A percentile compares a stretch with the other conserved stretches of the same genome.
Conservation (phyloP, 2,797 vertebrate genomes). For the Peromyscus nudipes region DNA sequence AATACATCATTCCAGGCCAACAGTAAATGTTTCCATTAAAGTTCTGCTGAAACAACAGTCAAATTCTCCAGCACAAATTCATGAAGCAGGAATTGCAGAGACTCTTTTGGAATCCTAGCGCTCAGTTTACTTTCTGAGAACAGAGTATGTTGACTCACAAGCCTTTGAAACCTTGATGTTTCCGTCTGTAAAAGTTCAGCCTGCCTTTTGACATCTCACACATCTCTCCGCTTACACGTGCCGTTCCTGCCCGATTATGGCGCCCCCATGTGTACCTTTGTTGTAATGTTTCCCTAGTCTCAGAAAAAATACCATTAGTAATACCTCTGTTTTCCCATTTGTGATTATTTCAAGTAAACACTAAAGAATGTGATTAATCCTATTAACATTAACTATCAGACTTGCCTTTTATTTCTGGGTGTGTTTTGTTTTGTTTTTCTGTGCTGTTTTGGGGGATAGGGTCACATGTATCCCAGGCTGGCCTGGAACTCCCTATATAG, state of each 20-base stretch:
- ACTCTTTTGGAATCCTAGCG: neutral
- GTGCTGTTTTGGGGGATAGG: neutral
- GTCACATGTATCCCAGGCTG: neutral
- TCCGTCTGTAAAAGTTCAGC: neutral
- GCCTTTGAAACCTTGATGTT: slow-evolving; percentile 41
- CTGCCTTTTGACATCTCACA: neutral
- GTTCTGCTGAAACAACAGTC: slow-evolving; percentile 11
- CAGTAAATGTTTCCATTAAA: slow-evolving; percentile 61
- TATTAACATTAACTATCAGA: neutral
- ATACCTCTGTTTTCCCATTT: slow-evolving; percentile 18
- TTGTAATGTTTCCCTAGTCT: slow-evolving; percentile 64
- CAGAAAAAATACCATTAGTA: slow-evolving; percentile 12
- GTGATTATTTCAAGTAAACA: slow-evolving; percentile 52
- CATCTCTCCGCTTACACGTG: neutral
- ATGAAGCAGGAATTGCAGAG: neutral
- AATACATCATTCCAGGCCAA: slow-evolving; percentile 19
- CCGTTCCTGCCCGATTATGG: slow-evolving; percentile 63
- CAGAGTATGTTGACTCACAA: neutral
- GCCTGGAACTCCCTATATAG: neutral
- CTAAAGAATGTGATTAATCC: slow-evolving; percentile 30
- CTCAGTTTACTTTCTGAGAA: slow-evolving; percentile 18
- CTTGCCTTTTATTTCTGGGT: neutral
- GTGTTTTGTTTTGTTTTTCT: neutral
- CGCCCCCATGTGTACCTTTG: slow-evolving; percentile 78
- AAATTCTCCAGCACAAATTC: slow-evolving; percentile 45